Base-by-base conservation (phyloP, 2,888 invertebrate species). In the Dysmachus trigonus region DNA sequence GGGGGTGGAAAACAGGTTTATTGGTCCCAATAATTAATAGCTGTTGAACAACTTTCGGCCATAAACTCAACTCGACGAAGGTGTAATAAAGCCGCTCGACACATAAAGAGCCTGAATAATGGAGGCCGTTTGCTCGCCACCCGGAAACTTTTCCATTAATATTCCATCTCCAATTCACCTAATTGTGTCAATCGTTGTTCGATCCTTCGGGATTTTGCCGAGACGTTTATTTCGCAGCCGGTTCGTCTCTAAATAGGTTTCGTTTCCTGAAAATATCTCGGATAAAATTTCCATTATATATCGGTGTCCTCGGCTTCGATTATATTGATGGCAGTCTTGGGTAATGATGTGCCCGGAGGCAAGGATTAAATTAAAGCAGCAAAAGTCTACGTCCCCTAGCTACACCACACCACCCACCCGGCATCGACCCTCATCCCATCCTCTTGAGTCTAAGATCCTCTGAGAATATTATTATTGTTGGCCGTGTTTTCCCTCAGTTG, bases 151-250 rank as follows among this genome's bases (percentile, higher is more conserved):
- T 47, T 27, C 79, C 79, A 79, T 79, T 79, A 79, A 79, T 79
- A 79, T 79, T 79, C 51, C 31, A 79, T 79, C 79, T 79, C 62
- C 79, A 79, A 79, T 79, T 79, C 79, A 22, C 47, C 79, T 79
- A 79, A 79, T 79, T 79, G 79, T 79, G 79, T 79, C 79, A 79
- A 79, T 79, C 79, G 79, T 79, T 79, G 30, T 79, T 51, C 47
- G 41, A 79, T 79, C 79, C 79, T 30, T 2, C 3, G 18, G 31
- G 79, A 79, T 47, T 51, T 51, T 13, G n/a, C 27, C 51, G 51
- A 10, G n/a, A 79, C 79, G 30, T 79, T 79, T 79, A 41, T 79
- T 79, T 51, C 51, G 15, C 10, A 47, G 18, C 30, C 79, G 22
- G 13, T n/a, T 79, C 79, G 47, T 79, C 31, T 79, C 30, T 27